Evolutionary conservation across 2,797 vertebrate genomes (phyloP).

Genomic region (Hoplostethus mediterraneus): DNA sequence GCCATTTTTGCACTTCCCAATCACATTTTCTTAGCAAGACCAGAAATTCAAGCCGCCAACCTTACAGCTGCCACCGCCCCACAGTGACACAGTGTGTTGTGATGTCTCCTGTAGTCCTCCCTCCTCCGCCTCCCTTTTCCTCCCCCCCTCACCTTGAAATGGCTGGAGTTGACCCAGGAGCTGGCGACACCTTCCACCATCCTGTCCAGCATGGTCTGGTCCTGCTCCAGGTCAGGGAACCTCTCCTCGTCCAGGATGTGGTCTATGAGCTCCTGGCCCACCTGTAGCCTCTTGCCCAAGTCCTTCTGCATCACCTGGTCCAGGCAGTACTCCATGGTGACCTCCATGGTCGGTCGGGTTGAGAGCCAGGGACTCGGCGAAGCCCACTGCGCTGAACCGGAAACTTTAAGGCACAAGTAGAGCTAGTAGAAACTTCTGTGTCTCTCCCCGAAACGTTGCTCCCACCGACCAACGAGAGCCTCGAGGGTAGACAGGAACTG

Average conservation of each 20-base stretch:
- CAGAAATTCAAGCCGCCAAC: neutral
- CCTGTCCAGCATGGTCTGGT: constrained; percentile 93
- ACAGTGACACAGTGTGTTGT: too few species aligned
- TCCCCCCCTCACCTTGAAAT: constrained; percentile 93
- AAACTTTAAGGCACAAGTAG: neutral
- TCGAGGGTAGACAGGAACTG: neutral
- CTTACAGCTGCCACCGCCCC: neutral
- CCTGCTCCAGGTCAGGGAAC: constrained; percentile 92
- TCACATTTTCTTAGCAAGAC: neutral
- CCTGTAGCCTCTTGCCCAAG: constrained; percentile 92
- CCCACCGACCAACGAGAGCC: constrained; percentile 4
- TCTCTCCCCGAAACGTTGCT: neutral
- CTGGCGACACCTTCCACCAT: constrained; percentile 93
- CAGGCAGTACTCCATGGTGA: constrained; percentile 91
- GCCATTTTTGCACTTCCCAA: neutral
- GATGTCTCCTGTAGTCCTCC: too few species aligned
- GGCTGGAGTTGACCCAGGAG: constrained; percentile 97
- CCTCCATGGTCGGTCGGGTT: constrained; percentile 81
- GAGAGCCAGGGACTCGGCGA: neutral
- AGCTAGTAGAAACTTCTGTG: neutral
- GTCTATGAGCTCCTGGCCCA: constrained; percentile 93
- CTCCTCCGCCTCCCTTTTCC: too few species aligned
- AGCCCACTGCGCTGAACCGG: neutral
- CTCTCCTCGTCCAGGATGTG: constrained; percentile 90
- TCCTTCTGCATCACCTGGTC: constrained; percentile 94